These are phyloP conservation scores for Elanus axillaris DNA, from an alignment of 2,113 vertebrate species.

Conservation along the genomic window DNA sequence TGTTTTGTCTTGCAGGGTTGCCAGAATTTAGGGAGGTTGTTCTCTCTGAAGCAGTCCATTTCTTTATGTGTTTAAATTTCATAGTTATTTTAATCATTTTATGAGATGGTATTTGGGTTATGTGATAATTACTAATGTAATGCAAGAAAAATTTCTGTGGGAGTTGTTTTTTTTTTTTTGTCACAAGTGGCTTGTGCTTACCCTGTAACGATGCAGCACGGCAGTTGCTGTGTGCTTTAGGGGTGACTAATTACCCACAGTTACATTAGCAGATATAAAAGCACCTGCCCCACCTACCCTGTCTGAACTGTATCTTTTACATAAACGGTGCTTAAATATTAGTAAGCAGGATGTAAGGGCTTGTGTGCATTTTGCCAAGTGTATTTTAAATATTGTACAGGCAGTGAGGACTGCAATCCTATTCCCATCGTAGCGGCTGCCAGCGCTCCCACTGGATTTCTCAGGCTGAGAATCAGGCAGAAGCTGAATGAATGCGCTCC, in stretches of 20 bases:
- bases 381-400: not conserved
- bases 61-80: not conserved
- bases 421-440: not conserved
- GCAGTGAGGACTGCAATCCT: not conserved
- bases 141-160: not conserved
- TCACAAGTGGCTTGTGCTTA: not conserved
- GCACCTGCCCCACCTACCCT: not conserved
- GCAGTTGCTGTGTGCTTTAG: not conserved
- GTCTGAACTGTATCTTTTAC: not conserved
- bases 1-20: not conserved
- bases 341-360: not conserved
- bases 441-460: not conserved
- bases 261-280: not conserved
- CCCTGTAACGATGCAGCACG: not conserved
- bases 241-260: not conserved
- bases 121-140: not conserved
- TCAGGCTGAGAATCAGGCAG: not conserved
- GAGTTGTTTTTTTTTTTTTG: not conserved
- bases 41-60: not conserved
- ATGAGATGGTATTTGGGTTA: not conserved
- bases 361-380: not conserved
- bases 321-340: not conserved
- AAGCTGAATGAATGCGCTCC: not conserved
- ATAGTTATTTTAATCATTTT: not conserved
- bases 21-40: not conserved